Evolutionary conservation across 2,797 vertebrate genomes (phyloP).

Genomic region (Phoebastria nigripes): DNA sequence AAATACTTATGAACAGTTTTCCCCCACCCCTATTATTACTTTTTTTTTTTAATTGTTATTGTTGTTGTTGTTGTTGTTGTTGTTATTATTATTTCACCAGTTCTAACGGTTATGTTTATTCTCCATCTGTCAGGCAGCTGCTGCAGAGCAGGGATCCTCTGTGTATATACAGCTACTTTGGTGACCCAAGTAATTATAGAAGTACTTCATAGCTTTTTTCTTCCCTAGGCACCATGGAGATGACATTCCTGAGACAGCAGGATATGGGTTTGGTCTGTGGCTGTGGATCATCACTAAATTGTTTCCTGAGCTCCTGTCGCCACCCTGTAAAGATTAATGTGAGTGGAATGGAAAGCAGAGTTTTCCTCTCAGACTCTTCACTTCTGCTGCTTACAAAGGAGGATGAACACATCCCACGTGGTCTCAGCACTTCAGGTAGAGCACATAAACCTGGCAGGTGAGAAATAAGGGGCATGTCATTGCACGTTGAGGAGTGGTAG

Average conservation of each 20-base stretch:
- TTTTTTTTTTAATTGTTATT: too few species aligned
- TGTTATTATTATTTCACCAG: neutral
- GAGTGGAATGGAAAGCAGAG: neutral
- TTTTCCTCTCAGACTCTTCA: neutral
- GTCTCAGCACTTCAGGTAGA: neutral
- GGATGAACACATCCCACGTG: neutral
- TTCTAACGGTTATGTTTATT: neutral
- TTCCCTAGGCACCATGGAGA: neutral
- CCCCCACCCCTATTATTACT: too few species aligned
- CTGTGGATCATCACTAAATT: neutral
- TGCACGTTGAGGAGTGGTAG: rapidly evolving
- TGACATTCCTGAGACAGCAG: neutral
- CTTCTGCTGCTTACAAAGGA: neutral
- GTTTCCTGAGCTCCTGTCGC: neutral
- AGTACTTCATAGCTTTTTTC: neutral
- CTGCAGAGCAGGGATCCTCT: neutral
- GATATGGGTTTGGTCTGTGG: neutral
- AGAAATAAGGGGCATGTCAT: neutral
- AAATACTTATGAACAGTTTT: neutral
- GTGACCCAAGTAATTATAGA: neutral
- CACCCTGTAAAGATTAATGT: neutral
- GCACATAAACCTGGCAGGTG: neutral
- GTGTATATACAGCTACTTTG: neutral
- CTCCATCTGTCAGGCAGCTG: conserved; percentile 6
- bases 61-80: neutral